Evolutionary conservation across 2,113 vertebrate species (phyloP).

Genomic region (Lonchura striata): DNA sequence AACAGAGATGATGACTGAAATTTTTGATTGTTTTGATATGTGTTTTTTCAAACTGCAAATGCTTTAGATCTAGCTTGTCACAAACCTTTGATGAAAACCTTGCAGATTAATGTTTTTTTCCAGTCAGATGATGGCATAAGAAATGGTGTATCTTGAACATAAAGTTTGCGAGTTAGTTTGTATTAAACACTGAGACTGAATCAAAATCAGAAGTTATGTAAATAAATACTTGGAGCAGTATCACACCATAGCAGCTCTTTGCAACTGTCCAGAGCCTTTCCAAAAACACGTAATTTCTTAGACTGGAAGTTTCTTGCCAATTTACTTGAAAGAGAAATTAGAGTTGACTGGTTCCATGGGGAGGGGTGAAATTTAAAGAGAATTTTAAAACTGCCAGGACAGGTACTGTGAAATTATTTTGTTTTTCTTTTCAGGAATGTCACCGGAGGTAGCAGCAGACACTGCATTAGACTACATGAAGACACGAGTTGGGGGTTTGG

Average conservation of each 20-base stretch:
- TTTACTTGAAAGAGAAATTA: background rate
- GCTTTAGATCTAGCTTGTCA: background rate
- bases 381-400: background rate
- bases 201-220: background rate
- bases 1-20: background rate
- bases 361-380: background rate
- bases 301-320: background rate
- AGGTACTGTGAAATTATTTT: background rate
- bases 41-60: background rate
- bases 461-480: constrained; percentile 83
- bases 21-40: background rate
- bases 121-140: background rate
- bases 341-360: background rate
- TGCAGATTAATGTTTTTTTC: background rate
- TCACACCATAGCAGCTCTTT: background rate
- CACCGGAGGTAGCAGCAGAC: constrained; percentile 79
- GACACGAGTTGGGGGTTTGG: constrained; percentile 79
- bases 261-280: background rate
- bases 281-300: background rate
- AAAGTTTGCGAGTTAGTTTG: background rate
- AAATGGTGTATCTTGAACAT: background rate
- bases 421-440: constrained; percentile 77
- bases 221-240: background rate
- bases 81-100: background rate
- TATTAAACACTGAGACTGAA: background rate